Conservation (phyloP, 2,113 vertebrate species). For the Propithecus coquereli region DNA sequence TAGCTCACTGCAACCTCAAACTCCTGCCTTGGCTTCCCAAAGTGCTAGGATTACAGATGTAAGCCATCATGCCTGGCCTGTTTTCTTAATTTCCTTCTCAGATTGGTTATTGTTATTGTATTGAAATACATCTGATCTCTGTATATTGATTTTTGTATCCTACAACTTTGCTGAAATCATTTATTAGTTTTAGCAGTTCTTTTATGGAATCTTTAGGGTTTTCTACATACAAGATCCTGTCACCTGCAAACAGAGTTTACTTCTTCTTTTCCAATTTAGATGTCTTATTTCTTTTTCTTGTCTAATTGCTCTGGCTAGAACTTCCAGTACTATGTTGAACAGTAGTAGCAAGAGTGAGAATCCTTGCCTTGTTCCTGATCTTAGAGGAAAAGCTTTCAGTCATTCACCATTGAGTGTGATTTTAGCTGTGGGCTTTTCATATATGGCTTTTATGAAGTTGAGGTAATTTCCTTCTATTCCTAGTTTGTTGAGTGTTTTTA, state of each 20-base stretch:
- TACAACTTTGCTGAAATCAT: background rate
- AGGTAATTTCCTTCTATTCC: background rate
- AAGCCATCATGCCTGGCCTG: background rate
- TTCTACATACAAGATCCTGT: background rate
- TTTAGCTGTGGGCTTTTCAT: background rate
- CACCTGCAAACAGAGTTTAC: background rate
- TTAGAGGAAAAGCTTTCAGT: background rate
- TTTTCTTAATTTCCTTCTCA: background rate
- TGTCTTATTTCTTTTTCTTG: background rate
- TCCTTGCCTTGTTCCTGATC: background rate
- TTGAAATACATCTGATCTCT: background rate
- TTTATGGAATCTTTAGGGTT: background rate
- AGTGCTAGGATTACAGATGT: no score
- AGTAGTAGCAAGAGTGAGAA: background rate
- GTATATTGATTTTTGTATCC: background rate
- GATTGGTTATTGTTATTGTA: background rate
- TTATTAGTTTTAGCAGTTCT: background rate
- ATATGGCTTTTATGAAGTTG: background rate
- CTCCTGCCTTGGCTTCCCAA: no score
- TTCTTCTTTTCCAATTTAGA: background rate
- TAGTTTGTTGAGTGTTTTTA: background rate
- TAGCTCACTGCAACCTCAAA: no score
- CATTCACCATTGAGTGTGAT: background rate
- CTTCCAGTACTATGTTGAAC: background rate
- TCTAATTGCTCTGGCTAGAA: background rate